Evolutionary conservation across 2,797 vertebrate species (phyloP).

Genomic region (Eremophila alpestris): DNA sequence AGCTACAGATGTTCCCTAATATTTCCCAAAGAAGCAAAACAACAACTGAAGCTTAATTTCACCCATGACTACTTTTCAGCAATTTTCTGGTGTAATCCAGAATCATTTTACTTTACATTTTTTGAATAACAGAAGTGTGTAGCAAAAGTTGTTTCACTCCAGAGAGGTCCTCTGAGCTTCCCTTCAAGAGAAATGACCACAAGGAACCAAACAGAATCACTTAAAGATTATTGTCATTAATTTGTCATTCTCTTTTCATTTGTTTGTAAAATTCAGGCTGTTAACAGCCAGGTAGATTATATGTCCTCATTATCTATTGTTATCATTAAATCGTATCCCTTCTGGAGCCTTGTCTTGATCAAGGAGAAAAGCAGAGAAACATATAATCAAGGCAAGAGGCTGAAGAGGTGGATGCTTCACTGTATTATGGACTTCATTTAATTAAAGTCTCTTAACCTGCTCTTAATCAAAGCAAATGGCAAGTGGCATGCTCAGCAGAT

Average conservation of each 20-base stretch:
- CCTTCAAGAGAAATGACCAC: not conserved
- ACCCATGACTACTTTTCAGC: not conserved
- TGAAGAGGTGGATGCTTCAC: conserved; percentile 29
- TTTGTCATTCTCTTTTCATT: not conserved
- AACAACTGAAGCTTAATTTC: not conserved
- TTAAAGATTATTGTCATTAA: not conserved
- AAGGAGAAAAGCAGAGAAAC: conserved; percentile 30
- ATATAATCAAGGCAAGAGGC: conserved; percentile 17
- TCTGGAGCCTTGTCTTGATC: not conserved
- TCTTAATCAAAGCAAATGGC: conserved; percentile 62
- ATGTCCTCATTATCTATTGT: not conserved
- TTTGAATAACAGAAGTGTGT: not conserved
- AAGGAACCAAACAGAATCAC: not conserved
- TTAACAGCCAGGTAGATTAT: not conserved
- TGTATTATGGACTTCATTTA: conserved; percentile 35
- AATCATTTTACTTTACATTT: not conserved
- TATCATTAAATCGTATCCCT: not conserved
- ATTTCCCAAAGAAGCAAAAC: not conserved
- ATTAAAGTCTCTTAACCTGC: conserved; percentile 59
- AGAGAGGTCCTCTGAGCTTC: not conserved
- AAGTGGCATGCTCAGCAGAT: conserved; percentile 48
- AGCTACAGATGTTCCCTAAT: not conserved
- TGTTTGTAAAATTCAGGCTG: not conserved
- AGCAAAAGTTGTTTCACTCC: not conserved
- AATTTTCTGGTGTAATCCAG: not conserved